A percentile compares a stretch with the other conserved stretches of the same genome.
Evolutionary conservation across 2,797 vertebrate genomes (phyloP).

Genomic region (Megaceryle alcyon): DNA sequence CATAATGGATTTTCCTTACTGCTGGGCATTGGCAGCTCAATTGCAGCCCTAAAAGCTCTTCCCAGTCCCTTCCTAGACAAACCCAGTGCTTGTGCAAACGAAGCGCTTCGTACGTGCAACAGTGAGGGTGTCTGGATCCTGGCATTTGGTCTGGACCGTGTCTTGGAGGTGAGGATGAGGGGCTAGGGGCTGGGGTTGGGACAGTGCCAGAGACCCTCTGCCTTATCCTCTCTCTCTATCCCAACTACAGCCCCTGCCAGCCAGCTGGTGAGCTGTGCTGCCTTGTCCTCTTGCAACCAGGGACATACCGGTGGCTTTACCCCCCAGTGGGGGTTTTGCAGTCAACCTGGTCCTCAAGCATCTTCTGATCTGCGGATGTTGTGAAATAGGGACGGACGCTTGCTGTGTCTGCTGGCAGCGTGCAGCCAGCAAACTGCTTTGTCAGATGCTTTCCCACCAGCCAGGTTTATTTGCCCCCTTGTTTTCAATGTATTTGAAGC

Average conservation of each 20-base stretch:
- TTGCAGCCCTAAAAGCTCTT: not conserved
- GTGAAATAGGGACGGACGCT: accelerated
- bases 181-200: not conserved
- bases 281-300: not conserved
- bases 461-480: not conserved
- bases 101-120: accelerated
- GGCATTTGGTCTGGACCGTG: no score
- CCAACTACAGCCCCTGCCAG: not conserved
- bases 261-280: accelerated
- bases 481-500: not conserved
- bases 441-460: accelerated
- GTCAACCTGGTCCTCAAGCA: accelerated
- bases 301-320: not conserved
- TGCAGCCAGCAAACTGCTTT: not conserved
- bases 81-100: accelerated
- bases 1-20: not conserved
- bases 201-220: accelerated
- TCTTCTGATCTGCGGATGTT: not conserved
- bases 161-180: not conserved
- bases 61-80: not conserved
- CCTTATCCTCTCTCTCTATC: not conserved
- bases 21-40: not conserved
- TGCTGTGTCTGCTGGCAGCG: not conserved
- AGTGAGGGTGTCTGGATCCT: accelerated
- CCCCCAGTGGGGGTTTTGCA: not conserved